phyloP scores from a whole-genome alignment of 2,797 vertebrate species.

The Leuciscus waleckii region DNA sequence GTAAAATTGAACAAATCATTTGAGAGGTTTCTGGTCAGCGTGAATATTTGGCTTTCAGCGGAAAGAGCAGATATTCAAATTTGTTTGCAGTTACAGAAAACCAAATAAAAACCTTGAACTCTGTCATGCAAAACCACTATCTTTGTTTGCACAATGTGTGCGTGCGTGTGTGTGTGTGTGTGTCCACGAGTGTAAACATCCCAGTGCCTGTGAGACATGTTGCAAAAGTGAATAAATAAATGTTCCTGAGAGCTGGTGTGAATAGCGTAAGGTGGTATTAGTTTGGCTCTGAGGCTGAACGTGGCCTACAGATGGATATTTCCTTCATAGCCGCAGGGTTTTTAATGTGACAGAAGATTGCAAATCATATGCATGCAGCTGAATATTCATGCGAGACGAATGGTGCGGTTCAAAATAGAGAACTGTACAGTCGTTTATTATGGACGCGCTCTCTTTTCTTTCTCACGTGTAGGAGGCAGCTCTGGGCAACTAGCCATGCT shows the following conservation, averaged over 20 bases:
- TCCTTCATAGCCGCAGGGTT: slow-evolving; percentile 44
- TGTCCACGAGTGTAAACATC: background rate
- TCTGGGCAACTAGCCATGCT: slow-evolving; percentile 79
- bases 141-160: slow-evolving; percentile 38
- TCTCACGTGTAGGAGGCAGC: slow-evolving; percentile 74
- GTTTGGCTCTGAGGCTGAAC: slow-evolving; percentile 22
- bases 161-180: background rate
- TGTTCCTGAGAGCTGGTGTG: slow-evolving; percentile 8
- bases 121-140: slow-evolving; percentile 34
- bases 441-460: slow-evolving; percentile 60
- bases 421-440: slow-evolving; percentile 68
- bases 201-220: background rate
- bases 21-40: background rate
- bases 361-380: slow-evolving; percentile 58
- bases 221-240: slow-evolving; percentile 34
- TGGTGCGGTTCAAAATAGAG: slow-evolving; percentile 64
- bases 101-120: slow-evolving; percentile 47
- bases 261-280: slow-evolving; percentile 21
- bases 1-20: background rate
- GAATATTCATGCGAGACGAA: slow-evolving; percentile 67
- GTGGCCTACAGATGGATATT: slow-evolving; percentile 52
- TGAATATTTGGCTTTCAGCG: slow-evolving; percentile 15
- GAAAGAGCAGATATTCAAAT: slow-evolving; percentile 13
- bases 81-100: slow-evolving; percentile 44
- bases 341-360: slow-evolving; percentile 53